These are phyloP conservation scores for Anolis apletophallus DNA, from an alignment of 2,797 vertebrate species.

Conservation along the genomic window DNA sequence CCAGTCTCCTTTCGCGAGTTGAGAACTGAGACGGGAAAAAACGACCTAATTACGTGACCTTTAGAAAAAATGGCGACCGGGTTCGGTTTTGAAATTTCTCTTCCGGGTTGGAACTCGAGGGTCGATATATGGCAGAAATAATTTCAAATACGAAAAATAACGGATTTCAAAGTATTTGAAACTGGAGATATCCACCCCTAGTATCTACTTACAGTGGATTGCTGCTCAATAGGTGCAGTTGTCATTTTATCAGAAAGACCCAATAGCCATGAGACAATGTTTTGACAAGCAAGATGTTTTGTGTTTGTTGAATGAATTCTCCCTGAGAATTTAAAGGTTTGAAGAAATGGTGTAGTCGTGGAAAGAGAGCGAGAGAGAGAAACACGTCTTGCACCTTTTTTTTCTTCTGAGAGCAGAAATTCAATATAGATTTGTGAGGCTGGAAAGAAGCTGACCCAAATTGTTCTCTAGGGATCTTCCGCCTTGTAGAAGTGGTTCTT, in stretches of 20 bases:
- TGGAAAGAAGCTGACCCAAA: background rate
- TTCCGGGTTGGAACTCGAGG: no score
- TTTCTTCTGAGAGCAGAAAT: background rate
- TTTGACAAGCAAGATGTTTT: background rate
- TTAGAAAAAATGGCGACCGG: no score
- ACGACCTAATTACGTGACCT: no score
- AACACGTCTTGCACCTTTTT: background rate
- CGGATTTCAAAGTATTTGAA: no score
- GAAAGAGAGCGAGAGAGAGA: background rate
- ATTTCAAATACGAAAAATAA: no score
- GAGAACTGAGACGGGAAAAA: no score
- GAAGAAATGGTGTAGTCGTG: background rate
- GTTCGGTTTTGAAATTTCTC: no score
- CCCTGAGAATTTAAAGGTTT: background rate
- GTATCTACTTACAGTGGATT: background rate
- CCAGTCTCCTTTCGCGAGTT: no score
- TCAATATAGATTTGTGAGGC: background rate
- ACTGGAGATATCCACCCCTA: no score
- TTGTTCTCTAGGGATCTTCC: background rate
- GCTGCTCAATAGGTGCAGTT: background rate
- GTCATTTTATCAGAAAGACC: background rate
- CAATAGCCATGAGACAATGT: background rate
- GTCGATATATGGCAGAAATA: no score
- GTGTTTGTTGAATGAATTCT: background rate
- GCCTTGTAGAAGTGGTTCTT: background rate